Conservation (phyloP, 2,888 invertebrate genomes). For the Auanema sp. region DNA sequence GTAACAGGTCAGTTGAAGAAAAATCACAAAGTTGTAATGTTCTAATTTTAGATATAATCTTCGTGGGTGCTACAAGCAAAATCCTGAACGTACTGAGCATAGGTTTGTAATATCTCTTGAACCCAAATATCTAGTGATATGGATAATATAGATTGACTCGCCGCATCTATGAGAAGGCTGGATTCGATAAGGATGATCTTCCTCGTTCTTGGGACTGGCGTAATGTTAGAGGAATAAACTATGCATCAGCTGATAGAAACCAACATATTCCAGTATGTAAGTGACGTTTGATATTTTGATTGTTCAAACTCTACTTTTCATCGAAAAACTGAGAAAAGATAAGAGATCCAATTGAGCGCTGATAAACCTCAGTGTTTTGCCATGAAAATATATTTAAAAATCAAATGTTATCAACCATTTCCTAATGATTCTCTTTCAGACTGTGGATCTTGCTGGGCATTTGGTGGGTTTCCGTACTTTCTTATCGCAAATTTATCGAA, state of each 20-base stretch:
- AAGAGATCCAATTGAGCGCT: too few relatives aligned
- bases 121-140: neutral
- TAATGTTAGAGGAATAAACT: constrained; percentile 66
- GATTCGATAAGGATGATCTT: constrained; percentile 51
- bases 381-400: too few relatives aligned
- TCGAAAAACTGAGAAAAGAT: too few relatives aligned
- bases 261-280: constrained; percentile 67
- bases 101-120: constrained; percentile 26
- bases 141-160: constrained; percentile 34
- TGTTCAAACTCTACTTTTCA: neutral
- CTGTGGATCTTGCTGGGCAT: constrained; percentile 69
- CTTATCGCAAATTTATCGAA: constrained; percentile 10
- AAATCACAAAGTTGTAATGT: too few relatives aligned
- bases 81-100: constrained; percentile 38
- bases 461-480: constrained; percentile 54
- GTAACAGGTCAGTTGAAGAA: too few relatives aligned
- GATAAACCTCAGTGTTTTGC: too few relatives aligned
- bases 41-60: constrained; percentile 39
- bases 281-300: constrained; percentile 4
- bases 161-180: constrained; percentile 53
- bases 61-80: constrained; percentile 53
- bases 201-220: constrained; percentile 67
- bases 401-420: too few relatives aligned
- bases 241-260: constrained; percentile 66
- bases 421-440: constrained; percentile 57